Base-by-base conservation (phyloP, 30 jellyfish, hydroid and myxozoan species). In the Cassiopea andromeda region DNA sequence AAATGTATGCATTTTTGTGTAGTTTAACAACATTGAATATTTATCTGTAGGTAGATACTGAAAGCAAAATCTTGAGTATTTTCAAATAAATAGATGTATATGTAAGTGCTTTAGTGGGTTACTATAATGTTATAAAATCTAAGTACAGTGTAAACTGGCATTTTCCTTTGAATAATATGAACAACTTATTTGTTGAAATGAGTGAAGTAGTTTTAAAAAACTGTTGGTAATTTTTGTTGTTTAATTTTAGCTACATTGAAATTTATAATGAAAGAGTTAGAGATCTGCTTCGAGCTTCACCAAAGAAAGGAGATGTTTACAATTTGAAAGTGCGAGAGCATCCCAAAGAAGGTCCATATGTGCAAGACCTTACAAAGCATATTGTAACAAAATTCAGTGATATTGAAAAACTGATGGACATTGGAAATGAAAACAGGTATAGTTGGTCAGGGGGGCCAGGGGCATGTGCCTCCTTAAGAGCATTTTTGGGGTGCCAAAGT, bases 231-330 rank as follows among this genome's bases (percentile, higher is more conserved):
- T 54, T 10, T 3, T 3, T 64, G 2, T 81, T 81, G 48, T 72
- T 81, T 46, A 9, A 75, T 77, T 75, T 43, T 57, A 91, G 97
- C 58, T 91, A 77, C 87, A 59, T 91, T 8, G 97, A 91, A 66
- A 91, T 91, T 4, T 91, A 91, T 92, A 91, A 91, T 48, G 97
- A 91, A 73, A 78, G 94, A 91, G 97, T 91, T 14, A 46, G 97
- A 66, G 97, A 91, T 85, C 58, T 91, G 45, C 83, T 91, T 71
- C 90, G 97, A 18, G 82, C 94, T 18, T 38, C 97, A 7, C 97
- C 97, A 61, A 91, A 91, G 97, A 91, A 91, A 73, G 97, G 97
- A 44, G 97, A 91, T 81, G 91, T 85, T 14, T 91, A 73, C 91
- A 91, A 91, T 60, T 60, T 91, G 87, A 91, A 91, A 72, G 97